A percentile compares a stretch with the other conserved stretches of the same genome.
Conservation (phyloP, 2,888 invertebrate species). For the Nematopogon swammerdamellus region DNA sequence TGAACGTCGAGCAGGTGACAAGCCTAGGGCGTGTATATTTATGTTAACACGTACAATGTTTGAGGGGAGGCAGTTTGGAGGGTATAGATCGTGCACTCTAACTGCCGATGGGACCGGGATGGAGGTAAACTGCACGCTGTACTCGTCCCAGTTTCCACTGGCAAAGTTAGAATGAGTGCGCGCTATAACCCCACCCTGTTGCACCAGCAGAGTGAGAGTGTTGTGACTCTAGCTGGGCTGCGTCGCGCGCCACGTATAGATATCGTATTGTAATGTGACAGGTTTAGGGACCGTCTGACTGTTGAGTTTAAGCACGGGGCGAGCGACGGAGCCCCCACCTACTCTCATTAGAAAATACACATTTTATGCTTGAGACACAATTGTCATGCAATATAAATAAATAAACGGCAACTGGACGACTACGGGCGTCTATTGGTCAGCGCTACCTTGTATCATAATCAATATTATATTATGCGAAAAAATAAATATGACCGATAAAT, state of each 20-base stretch:
- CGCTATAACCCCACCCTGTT: no score
- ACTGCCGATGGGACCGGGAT: no score
- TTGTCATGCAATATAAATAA: constrained; percentile 48
- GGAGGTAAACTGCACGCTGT: no score
- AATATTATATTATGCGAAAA: constrained; percentile 53
- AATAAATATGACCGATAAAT: constrained; percentile 44
- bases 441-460: constrained; percentile 54
- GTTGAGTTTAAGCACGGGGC: neutral
- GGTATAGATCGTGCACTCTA: no score
- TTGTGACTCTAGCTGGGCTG: no score
- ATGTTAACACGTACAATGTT: neutral
- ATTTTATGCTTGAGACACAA: neutral
- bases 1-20: neutral
- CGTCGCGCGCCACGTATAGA: neutral
- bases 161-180: no score
- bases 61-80: no score
- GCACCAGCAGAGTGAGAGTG: no score
- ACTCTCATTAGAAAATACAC: neutral
- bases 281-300: neutral
- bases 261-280: neutral
- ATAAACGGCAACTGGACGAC: constrained; percentile 26
- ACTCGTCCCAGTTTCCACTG: no score
- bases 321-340: neutral
- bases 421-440: constrained; percentile 26
- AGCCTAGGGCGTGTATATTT: neutral